Evolutionary conservation across 2,113 vertebrate species (phyloP).

Genomic region (Strix aluco): DNA sequence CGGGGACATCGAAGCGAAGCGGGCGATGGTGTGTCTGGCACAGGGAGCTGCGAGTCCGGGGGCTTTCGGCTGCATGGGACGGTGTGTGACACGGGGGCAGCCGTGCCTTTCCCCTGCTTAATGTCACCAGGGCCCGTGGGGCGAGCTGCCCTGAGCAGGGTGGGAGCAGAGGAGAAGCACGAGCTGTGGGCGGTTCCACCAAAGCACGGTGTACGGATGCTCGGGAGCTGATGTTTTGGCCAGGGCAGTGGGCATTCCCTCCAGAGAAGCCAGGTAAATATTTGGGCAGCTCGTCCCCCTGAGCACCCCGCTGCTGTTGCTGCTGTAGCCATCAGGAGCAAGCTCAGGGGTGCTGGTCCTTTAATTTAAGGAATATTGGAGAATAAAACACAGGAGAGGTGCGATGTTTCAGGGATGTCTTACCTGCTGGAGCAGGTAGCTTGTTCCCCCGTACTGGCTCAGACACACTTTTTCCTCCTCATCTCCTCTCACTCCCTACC

Average conservation of each 20-base stretch:
- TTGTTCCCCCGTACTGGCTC: rapidly evolving
- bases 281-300: not conserved
- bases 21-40: not conserved
- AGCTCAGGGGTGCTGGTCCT: not conserved
- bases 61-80: not conserved
- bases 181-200: not conserved
- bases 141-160: rapidly evolving
- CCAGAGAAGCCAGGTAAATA: not conserved
- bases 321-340: not conserved
- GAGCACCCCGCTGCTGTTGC: not conserved
- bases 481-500: rapidly evolving
- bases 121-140: not conserved
- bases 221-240: not conserved
- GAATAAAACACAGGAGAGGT: rapidly evolving
- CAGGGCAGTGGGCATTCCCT: not conserved
- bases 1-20: not conserved
- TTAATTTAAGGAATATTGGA: not conserved
- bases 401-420: not conserved
- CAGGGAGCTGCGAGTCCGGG: rapidly evolving
- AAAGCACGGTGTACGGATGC: rapidly evolving
- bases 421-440: not conserved
- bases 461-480: not conserved
- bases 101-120: not conserved
- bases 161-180: not conserved
- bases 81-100: rapidly evolving